Percentiles rank a stretch among this genome's conserved stretches.
Conservation (phyloP, 2,797 vertebrate genomes). For the Nyctibius grandis region DNA sequence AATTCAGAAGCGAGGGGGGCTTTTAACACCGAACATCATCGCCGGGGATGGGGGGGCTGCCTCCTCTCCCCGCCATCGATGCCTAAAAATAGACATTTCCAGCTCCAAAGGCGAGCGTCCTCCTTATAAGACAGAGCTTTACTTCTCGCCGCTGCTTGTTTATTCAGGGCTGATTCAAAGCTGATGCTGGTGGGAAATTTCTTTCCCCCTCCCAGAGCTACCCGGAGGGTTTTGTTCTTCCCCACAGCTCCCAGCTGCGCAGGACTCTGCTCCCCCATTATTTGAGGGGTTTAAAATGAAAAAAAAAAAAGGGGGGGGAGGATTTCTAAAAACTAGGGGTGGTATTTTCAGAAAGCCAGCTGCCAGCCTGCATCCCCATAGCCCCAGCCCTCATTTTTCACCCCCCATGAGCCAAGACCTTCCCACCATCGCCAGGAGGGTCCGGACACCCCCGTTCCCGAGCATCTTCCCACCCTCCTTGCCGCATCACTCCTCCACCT, state of each 20-base stretch:
- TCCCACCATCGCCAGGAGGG: not conserved
- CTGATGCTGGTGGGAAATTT: not conserved
- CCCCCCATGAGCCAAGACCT: fast-evolving
- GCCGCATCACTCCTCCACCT: not conserved
- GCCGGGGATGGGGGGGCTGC: not conserved
- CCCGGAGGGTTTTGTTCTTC: not conserved
- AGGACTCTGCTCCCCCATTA: fast-evolving
- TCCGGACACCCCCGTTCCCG: fast-evolving
- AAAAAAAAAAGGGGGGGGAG: not conserved
- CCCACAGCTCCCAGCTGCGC: not conserved
- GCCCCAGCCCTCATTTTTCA: not conserved
- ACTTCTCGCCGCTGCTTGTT: not conserved
- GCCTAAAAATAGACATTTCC: not conserved
- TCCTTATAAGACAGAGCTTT: not conserved
- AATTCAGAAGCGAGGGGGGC: fast-evolving
- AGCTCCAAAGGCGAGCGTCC: not conserved
- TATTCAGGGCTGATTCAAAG: not conserved
- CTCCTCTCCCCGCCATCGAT: fast-evolving
- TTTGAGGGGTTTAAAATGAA: not conserved
- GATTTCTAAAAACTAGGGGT: not conserved
- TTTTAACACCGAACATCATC: not conserved
- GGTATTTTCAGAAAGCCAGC: not conserved
- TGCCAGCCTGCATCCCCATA: not conserved
- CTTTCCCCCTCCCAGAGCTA: not conserved
- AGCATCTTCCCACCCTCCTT: not conserved